Base-by-base conservation (phyloP, 1,140 invertebrate species). In the Metaphire vulgaris region DNA sequence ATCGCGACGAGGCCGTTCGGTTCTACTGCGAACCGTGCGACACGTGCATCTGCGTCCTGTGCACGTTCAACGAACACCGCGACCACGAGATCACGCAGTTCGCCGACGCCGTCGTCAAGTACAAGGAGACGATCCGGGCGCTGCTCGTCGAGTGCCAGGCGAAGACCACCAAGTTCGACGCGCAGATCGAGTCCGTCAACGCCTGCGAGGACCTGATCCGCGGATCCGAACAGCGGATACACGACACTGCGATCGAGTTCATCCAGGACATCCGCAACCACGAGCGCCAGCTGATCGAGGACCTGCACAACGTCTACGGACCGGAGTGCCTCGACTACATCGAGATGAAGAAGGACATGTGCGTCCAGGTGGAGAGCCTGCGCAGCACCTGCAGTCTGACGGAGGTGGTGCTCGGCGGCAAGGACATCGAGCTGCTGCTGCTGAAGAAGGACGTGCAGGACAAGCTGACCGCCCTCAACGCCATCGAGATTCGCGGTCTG, bases 21-120 rank as follows among this genome's bases (percentile, higher is more conserved):
- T 87, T 87, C 80, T 87, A 85, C 79, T 87, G 86, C 76, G 85
- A 87, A 79, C 84, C 83, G 15, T 87, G 86, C 74, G 82, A 87
- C 76, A 78, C 83, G 12, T 87, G 86, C 75, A 84, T 87, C 64
- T 87, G 86, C 79, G 83, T 87, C 29, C 81, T 86, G 72, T 87
- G 86, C 74, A 87, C 86, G 6, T 87, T 87, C 80, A 86, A 86
- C 76, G 85, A 86, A 74, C 86, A 87, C 80, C 84, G 84, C 69
- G 85, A 87, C 76, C 86, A 87, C 78, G 85, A 87, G 75, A 84
- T 87, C 68, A 81, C 84, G 0, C 83, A 86, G 72, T 87, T 87
- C 79, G 80, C 79, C 32, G 84, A 86, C 56, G 86, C 85, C 14
- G 86, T 86, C 31, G 72, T 79, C 12, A 86, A 86, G 78, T 86